phyloP scores from a whole-genome alignment of 1,140 invertebrate genomes.

The Papilio polyxenes region DNA sequence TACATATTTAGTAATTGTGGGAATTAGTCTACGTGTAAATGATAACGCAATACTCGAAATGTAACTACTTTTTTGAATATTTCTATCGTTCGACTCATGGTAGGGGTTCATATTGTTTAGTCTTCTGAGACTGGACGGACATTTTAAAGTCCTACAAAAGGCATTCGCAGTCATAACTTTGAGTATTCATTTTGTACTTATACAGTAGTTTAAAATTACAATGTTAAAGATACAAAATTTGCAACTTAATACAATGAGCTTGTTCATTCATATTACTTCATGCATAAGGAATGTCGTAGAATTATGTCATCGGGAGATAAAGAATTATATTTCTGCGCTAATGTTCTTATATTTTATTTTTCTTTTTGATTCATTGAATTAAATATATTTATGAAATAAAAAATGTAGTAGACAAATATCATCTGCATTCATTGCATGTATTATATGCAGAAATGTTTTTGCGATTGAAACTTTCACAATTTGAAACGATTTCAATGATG shows the following conservation, averaged over 20 bases:
- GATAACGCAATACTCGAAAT: neutral
- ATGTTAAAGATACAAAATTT: slow-evolving; percentile 26
- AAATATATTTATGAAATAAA: too few species aligned
- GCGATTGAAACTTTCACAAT: too few species aligned
- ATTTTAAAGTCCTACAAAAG: slow-evolving; percentile 41
- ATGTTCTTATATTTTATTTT: neutral
- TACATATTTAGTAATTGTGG: neutral
- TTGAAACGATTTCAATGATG: too few species aligned
- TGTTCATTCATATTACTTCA: slow-evolving; percentile 17
- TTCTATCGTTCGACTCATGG: slow-evolving; percentile 28
- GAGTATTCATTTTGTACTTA: slow-evolving; percentile 23
- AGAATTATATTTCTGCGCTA: neutral
- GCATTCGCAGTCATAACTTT: slow-evolving; percentile 39
- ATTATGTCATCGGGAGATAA: slow-evolving; percentile 28
- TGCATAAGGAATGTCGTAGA: neutral
- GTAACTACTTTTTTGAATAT: slow-evolving; percentile 16
- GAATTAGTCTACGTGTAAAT: neutral
- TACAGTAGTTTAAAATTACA: slow-evolving; percentile 32
- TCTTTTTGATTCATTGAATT: neutral
- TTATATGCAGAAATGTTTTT: too few species aligned
- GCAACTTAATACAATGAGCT: slow-evolving; percentile 7
- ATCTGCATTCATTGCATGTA: too few species aligned
- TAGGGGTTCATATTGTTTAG: slow-evolving; percentile 35
- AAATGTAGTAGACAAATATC: too few species aligned
- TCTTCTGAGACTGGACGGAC: slow-evolving; percentile 38